phyloP scores from a whole-genome alignment of 2,113 vertebrate species.

The Myxocyprinus asiaticus region DNA sequence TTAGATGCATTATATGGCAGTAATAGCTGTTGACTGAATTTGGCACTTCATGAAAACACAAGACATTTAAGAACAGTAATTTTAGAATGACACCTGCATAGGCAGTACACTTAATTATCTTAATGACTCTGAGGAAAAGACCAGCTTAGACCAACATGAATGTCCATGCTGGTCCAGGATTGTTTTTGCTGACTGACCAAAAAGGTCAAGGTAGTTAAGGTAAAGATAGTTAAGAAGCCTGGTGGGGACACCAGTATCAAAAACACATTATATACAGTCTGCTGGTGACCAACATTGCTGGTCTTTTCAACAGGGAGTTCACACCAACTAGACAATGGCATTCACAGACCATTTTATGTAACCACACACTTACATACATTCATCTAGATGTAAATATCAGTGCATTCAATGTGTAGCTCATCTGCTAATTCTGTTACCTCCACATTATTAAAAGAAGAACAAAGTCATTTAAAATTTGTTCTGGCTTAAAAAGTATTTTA shows the following conservation, averaged over 20 bases:
- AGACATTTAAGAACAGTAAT: not conserved
- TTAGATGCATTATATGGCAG: not conserved
- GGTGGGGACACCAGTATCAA: too few species aligned
- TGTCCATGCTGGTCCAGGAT: too few species aligned
- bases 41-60: slow-evolving; percentile 22
- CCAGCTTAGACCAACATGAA: too few species aligned
- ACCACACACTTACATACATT: not conserved
- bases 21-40: slow-evolving; percentile 11
- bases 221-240: too few species aligned
- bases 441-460: not conserved
- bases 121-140: too few species aligned
- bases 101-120: not conserved
- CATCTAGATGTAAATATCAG: slow-evolving; percentile 7
- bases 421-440: slow-evolving; percentile 11
- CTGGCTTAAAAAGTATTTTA: not conserved
- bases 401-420: slow-evolving; percentile 27
- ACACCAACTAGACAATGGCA: slow-evolving; percentile 11
- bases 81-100: not conserved
- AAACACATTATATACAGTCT: too few species aligned
- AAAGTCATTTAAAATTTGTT: not conserved
- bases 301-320: too few species aligned
- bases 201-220: too few species aligned
- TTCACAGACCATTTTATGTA: slow-evolving; percentile 5
- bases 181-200: too few species aligned
- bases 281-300: too few species aligned